Evolutionary conservation across 2,113 vertebrate genomes (phyloP).

Genomic region (Boleophthalmus pectinirostris): DNA sequence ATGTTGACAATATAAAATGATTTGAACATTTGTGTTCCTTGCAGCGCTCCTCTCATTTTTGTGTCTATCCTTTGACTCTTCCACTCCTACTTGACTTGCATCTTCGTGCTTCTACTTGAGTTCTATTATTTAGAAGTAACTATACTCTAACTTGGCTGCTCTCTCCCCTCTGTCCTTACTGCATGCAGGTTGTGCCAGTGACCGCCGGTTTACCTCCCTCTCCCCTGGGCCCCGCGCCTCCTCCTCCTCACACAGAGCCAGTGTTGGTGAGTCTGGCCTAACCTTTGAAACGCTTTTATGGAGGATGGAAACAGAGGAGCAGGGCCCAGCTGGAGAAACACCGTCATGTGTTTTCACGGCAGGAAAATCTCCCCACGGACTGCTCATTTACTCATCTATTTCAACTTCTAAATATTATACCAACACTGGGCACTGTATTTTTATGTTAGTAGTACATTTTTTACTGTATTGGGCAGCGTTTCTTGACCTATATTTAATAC

Average conservation of each 20-base stretch:
- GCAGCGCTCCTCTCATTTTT: too few species aligned
- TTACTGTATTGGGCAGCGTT: background rate
- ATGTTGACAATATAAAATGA: too few species aligned
- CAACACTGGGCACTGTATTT: too few species aligned
- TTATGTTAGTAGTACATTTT: too few species aligned
- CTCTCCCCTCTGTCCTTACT: too few species aligned
- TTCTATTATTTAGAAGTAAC: background rate
- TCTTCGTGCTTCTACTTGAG: too few species aligned
- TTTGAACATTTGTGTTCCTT: too few species aligned
- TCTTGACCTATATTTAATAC: background rate
- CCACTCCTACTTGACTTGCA: too few species aligned
- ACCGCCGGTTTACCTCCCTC: conserved; percentile 42
- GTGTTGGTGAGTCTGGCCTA: conserved; percentile 28
- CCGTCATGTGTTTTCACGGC: conserved; percentile 20
- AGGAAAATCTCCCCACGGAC: background rate
- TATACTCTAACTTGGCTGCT: background rate
- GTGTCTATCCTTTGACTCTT: too few species aligned
- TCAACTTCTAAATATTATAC: too few species aligned
- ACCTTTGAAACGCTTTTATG: conserved; percentile 39
- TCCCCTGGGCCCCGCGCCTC: conserved; percentile 26
- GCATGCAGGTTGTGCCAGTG: conserved; percentile 28
- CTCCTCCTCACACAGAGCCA: conserved; percentile 23
- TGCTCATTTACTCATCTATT: background rate
- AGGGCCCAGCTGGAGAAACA: conserved; percentile 4
- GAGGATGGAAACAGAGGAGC: conserved; percentile 27